phyloP scores from a whole-genome alignment of 2,113 vertebrate genomes.

The Barnardius zonarius region DNA sequence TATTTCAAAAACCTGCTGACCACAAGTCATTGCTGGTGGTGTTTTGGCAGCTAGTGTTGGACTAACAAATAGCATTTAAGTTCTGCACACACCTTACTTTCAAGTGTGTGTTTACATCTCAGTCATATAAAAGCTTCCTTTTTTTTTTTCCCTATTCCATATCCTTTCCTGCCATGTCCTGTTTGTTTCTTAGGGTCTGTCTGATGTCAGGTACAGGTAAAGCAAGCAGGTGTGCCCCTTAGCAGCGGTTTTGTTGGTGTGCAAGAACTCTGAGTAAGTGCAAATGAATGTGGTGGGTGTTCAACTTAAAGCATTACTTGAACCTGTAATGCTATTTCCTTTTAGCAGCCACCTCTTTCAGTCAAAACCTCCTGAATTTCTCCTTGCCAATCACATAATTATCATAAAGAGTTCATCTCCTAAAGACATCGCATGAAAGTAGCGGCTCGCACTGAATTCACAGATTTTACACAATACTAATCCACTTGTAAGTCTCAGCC shows the following conservation, averaged over 20 bases:
- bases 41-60: not conserved
- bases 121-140: not conserved
- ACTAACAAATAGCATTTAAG: not conserved
- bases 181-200: not conserved
- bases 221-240: fast-evolving
- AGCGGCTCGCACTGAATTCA: conserved; percentile 7
- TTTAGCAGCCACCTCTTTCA: not conserved
- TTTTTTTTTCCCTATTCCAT: not conserved
- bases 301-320: not conserved
- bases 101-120: not conserved
- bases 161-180: not conserved
- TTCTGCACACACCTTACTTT: not conserved
- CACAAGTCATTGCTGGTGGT: not conserved
- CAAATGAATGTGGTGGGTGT: not conserved
- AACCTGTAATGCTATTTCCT: not conserved
- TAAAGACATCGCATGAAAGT: conserved; percentile 49
- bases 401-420: conserved; percentile 58
- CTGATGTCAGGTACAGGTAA: fast-evolving
- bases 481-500: not conserved
- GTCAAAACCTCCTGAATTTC: conserved; percentile 49
- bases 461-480: conserved; percentile 33
- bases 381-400: conserved; percentile 47
- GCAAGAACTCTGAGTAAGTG: not conserved
- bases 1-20: not conserved
- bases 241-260: not conserved